Base-by-base conservation (phyloP, 30 jellyfish, hydroid and myxozoan genomes). In the Catostylus mosaicus region DNA sequence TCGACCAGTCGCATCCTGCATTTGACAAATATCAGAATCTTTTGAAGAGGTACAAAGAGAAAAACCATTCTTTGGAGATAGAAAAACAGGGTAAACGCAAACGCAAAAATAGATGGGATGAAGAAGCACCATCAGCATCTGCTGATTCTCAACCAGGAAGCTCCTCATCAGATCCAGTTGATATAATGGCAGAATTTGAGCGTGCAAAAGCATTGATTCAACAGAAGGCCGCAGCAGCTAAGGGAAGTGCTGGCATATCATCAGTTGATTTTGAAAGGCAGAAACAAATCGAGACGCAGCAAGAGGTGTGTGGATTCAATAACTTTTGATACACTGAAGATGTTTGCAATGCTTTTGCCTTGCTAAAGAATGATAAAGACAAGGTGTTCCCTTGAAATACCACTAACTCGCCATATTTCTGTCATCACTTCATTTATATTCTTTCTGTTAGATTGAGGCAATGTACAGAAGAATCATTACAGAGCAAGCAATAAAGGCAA, bases 121-220 rank as follows among this genome's bases (percentile, higher is more conserved):
- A 83, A 35, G 86, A 57, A 30, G 75, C 96, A 45, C 31, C 76
- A 23, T 36, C 96, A 59, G 20, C 69, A 27, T 45, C 88, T 8
- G 26, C 90, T 36, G 86, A 37, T 29, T 87, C 75, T 26, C 57
- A 20, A 31, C 43, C 72, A 47, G 69, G 50, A 59, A 75, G 87
- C 40, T 72, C 90, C 26, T 29, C 84, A 24, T 43, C 91, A 22
- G 34, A 64, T 29, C 90, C 96, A 0, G 67, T 23, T 22, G 96
- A 91, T 69, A 40, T 85, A 5, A 70, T 51, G 93, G 78, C 83
- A 40, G 98, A 92, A 72, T 92, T 92, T 81, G 93, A 92, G 68
- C 84, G 86, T 52, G 98, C 97, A 23, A 92, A 92, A 43, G 98
- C 98, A 35, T 48, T 86, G 73, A 79, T 86, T 18, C 86, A 87